phyloP scores from a whole-genome alignment of 1,140 invertebrate species.

The Ooceraea biroi region DNA sequence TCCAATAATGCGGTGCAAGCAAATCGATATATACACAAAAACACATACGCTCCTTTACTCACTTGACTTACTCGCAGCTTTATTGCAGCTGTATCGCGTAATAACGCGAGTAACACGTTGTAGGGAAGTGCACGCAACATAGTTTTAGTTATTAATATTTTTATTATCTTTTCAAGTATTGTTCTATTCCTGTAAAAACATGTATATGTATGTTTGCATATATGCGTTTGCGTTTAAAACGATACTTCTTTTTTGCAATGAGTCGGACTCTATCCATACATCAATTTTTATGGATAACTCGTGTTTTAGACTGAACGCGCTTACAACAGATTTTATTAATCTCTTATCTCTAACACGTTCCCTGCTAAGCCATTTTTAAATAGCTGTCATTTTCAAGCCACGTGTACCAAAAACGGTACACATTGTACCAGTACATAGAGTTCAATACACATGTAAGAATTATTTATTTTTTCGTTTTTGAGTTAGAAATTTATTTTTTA shows the following conservation, averaged over 20 bases:
- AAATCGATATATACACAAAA: background rate
- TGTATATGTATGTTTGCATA: background rate
- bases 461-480: no score
- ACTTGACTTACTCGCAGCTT: constrained; percentile 28
- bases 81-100: background rate
- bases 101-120: background rate
- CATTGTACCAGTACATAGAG: no score
- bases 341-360: no score
- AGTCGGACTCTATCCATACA: background rate
- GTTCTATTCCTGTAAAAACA: background rate
- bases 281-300: constrained; percentile 18
- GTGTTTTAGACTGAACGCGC: constrained; percentile 67
- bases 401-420: no score
- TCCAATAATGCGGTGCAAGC: background rate
- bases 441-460: no score
- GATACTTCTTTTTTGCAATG: background rate
- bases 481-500: no score
- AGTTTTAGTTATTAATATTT: background rate
- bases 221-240: background rate
- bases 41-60: constrained; percentile 26
- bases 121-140: background rate
- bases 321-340: constrained; percentile 44
- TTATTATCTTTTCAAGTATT: background rate
- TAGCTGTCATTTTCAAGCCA: constrained; percentile 66
- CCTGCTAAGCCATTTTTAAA: no score